Conservation (phyloP, 2,113 vertebrate species). For the Narcine bancroftii region DNA sequence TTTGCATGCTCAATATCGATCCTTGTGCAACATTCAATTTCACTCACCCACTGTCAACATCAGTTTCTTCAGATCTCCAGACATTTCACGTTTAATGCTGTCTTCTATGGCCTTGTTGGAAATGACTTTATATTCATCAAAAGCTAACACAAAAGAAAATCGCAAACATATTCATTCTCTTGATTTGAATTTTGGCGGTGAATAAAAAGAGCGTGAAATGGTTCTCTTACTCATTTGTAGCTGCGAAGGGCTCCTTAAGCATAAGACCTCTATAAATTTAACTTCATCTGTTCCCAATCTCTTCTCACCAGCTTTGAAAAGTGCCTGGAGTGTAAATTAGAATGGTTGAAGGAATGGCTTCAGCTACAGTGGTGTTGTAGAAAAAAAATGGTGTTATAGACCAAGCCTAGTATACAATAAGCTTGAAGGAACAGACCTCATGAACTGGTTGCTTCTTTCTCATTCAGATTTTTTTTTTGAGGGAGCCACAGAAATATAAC, state of each 20-base stretch:
- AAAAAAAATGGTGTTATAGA: not conserved
- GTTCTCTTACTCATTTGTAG: constrained; percentile 58
- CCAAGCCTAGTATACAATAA: not conserved
- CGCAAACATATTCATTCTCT: not conserved
- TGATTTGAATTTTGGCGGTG: not conserved
- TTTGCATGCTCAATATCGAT: not conserved
- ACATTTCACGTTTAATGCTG: constrained; percentile 74
- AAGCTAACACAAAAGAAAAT: constrained; percentile 50
- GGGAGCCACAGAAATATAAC: not conserved
- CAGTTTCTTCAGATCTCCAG: constrained; percentile 63
- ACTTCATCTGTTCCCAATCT: constrained; percentile 70
- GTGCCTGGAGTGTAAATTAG: constrained; percentile 46
- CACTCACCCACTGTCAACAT: constrained; percentile 69
- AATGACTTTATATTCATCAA: constrained; percentile 72
- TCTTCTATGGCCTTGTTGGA: constrained; percentile 74
- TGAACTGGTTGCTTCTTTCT: not conserved
- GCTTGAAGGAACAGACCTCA: not conserved
- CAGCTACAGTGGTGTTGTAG: not conserved
- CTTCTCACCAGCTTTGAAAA: constrained; percentile 75
- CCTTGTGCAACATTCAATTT: not conserved
- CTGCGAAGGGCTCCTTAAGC: constrained; percentile 66
- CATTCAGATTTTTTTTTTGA: not conserved
- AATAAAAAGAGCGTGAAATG: not conserved
- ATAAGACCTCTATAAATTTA: constrained; percentile 68
- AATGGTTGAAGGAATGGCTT: not conserved